Conservation (phyloP, 2,888 invertebrate species). For the Epinotia brunnichana region DNA sequence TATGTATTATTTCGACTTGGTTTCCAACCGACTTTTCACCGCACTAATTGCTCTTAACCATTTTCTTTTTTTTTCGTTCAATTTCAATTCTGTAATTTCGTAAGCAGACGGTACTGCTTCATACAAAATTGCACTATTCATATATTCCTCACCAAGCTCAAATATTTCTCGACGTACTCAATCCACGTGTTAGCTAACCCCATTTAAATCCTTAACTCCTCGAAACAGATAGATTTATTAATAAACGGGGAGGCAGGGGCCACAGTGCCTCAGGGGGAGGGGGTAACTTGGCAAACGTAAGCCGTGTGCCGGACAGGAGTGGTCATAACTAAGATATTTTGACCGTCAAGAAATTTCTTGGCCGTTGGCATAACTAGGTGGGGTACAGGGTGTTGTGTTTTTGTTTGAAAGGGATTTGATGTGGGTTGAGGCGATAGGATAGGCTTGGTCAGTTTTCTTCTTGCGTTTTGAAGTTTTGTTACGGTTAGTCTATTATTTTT, state of each 20-base stretch:
- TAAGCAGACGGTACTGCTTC: no score
- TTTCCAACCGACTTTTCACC: no score
- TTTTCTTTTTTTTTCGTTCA: no score
- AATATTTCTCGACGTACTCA: not conserved
- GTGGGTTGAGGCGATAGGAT: conserved; percentile 13
- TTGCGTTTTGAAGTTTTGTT: not conserved
- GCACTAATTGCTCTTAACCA: no score
- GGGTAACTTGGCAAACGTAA: conserved; percentile 79
- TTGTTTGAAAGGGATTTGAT: conserved; percentile 29
- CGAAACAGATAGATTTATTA: conserved; percentile 81
- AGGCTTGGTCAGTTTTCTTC: not conserved
- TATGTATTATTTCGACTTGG: no score
- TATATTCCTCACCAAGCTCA: not conserved
- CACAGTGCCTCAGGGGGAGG: conserved; percentile 70
- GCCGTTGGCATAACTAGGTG: conserved; percentile 63
- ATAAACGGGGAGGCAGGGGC: conserved; percentile 66
- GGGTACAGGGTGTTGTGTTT: conserved; percentile 66
- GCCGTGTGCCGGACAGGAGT: conserved; percentile 81
- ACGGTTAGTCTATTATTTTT: not conserved
- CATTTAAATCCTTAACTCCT: conserved; percentile 70
- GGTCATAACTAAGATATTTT: conserved; percentile 84
- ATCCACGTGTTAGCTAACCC: conserved; percentile 41
- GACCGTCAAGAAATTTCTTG: conserved; percentile 83
- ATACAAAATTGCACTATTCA: no score
- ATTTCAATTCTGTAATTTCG: no score